These are phyloP conservation scores for Corbicula japonica DNA, from an alignment of 2,888 invertebrate genomes.

Conservation along the genomic window DNA sequence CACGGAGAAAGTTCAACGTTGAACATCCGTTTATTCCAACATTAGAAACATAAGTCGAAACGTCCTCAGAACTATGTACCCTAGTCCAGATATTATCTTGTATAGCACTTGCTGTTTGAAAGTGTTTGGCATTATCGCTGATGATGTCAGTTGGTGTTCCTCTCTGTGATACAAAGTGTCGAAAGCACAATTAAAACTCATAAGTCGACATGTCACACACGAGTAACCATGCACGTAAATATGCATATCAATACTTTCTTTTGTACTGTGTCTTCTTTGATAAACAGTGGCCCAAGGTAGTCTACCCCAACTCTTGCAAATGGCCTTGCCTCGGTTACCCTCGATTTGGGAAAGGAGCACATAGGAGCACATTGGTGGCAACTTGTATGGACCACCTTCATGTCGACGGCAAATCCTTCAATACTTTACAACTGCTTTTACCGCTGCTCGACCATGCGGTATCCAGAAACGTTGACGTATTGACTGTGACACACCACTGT, in stretches of 20 bases:
- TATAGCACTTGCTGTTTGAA: conserved; percentile 27
- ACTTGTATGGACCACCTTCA: conserved; percentile 42
- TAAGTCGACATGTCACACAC: conserved; percentile 24
- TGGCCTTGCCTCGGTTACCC: conserved; percentile 29
- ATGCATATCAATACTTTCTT: conserved; percentile 47
- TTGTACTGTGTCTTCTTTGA: conserved; percentile 2
- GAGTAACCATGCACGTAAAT: conserved; percentile 39
- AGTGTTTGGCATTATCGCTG: conserved; percentile 38
- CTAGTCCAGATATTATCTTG: conserved; percentile 14
- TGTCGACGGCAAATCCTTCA: conserved; percentile 37
- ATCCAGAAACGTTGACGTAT: too few relatives aligned
- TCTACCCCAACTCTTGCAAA: conserved; percentile 32
- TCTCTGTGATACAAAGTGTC: conserved; percentile 30
- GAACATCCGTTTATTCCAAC: conserved; percentile 30
- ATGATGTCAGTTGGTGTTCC: conserved; percentile 16
- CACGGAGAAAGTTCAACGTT: conserved; percentile 43
- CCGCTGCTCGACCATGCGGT: too few relatives aligned
- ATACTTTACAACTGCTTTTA: conserved; percentile 13
- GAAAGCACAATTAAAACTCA: conserved; percentile 24
- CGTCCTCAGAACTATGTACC: conserved; percentile 6
- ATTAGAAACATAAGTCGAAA: conserved; percentile 21
- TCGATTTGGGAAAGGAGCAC: conserved; percentile 29
- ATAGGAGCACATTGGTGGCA: conserved; percentile 44
- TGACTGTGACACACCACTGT: too few relatives aligned
- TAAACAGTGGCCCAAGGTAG: conserved; percentile 35